Conservation (phyloP, 2,797 vertebrate genomes). For the Potorous gilbertii region DNA sequence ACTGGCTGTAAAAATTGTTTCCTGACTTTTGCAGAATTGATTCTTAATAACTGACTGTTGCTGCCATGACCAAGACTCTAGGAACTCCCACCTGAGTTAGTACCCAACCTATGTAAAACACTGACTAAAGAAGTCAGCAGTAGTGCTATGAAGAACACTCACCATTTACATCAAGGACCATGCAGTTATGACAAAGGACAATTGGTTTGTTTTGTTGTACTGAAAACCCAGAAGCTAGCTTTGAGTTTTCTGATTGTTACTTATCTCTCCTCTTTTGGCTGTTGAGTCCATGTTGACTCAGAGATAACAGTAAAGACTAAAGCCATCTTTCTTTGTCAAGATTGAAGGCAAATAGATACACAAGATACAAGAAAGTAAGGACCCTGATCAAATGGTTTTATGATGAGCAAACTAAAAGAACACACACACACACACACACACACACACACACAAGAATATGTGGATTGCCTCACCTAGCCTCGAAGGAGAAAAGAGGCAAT, state of each 20-base stretch:
- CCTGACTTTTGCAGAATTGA: too few species aligned
- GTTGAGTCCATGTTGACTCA: not conserved
- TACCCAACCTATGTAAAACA: not conserved
- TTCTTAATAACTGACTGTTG: not conserved
- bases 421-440: too few species aligned
- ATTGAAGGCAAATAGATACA: not conserved
- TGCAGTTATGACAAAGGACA: not conserved
- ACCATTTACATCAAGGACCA: not conserved
- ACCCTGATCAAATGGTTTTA: not conserved
- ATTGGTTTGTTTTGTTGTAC: not conserved
- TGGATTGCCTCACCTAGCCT: not conserved
- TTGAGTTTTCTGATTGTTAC: not conserved
- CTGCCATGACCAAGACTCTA: not conserved
- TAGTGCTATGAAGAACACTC: not conserved
- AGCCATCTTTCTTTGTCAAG: not conserved
- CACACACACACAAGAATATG: not conserved
- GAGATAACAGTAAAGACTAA: not conserved
- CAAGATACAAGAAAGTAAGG: not conserved
- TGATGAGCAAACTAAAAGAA: not conserved
- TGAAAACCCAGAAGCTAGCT: not conserved
- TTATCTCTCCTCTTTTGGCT: not conserved
- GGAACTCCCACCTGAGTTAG: not conserved
- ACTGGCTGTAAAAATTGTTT: too few species aligned
- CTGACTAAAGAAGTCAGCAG: not conserved
- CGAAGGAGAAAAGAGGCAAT: not conserved